These are phyloP conservation scores for Sardinella longiceps DNA, from an alignment of 2,797 vertebrate genomes.

Conservation along the genomic window DNA sequence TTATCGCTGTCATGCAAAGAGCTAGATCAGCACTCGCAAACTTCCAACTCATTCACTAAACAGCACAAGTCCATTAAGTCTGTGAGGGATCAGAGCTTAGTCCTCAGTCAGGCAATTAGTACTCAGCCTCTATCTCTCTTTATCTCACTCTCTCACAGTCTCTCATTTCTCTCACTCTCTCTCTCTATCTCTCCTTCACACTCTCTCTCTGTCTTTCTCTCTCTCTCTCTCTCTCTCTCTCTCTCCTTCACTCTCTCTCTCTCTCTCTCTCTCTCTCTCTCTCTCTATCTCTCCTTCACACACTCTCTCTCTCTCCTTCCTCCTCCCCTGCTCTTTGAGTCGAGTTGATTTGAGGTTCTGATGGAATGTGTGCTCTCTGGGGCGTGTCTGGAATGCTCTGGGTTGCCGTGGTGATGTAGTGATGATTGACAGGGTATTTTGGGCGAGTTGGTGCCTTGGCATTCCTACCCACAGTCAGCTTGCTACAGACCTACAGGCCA, in stretches of 20 bases:
- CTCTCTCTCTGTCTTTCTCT: not conserved
- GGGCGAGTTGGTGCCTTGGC: not conserved
- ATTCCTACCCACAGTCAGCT: not conserved
- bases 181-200: not conserved
- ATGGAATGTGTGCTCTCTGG: not conserved
- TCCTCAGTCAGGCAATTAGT: no score
- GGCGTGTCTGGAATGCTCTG: not conserved
- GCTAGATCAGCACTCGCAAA: no score
- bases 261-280: not conserved
- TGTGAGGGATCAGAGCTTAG: no score
- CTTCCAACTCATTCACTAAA: no score
- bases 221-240: not conserved
- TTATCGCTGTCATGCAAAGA: no score
- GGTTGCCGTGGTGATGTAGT: not conserved
- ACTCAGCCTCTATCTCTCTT: not conserved
- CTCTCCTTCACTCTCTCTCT: not conserved
- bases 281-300: not conserved
- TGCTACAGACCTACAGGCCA: no score
- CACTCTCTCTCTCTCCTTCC: not conserved
- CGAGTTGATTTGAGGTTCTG: not conserved
- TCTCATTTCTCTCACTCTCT: no score
- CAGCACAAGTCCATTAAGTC: no score
- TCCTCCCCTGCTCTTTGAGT: not conserved
- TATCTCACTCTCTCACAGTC: not conserved
- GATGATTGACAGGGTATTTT: not conserved